Conservation (phyloP, 2,797 vertebrate species). For the Echiichthys vipera region DNA sequence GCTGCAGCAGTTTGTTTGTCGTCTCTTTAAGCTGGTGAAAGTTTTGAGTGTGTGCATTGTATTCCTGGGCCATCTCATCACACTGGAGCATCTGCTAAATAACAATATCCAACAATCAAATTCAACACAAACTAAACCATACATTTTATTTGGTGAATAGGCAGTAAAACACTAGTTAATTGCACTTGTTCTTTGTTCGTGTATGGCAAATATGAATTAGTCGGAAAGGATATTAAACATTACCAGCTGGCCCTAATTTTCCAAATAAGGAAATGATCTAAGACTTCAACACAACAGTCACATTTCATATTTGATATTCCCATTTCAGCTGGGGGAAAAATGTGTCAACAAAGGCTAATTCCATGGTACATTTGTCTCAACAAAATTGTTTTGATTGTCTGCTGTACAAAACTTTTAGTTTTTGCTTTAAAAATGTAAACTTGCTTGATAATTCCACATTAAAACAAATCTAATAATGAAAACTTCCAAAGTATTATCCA, state of each 20-base stretch:
- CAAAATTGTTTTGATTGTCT: background rate
- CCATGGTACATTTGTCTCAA: background rate
- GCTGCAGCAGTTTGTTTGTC: constrained; percentile 58
- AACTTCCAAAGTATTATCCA: constrained; percentile 51
- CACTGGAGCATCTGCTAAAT: constrained; percentile 12
- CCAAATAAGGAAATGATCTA: background rate
- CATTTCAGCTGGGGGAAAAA: constrained; percentile 16
- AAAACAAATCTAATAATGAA: constrained; percentile 36
- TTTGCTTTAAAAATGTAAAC: constrained; percentile 22
- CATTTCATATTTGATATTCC: too few species aligned
- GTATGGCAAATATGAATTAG: too few species aligned
- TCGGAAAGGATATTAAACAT: constrained; percentile 2
- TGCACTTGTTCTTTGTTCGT: background rate
- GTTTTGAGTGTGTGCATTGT: constrained; percentile 21
- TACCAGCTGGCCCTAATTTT: constrained; percentile 18
- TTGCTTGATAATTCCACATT: background rate
- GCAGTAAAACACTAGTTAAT: background rate
- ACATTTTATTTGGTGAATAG: background rate
- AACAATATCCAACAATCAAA: background rate
- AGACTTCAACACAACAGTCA: background rate
- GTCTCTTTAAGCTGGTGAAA: constrained; percentile 41
- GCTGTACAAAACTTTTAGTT: background rate
- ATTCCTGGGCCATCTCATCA: background rate
- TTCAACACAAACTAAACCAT: background rate
- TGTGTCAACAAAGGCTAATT: constrained; percentile 13